Percentiles rank a stretch among this genome's conserved stretches.
Evolutionary conservation across 2,113 vertebrate genomes (phyloP).

Genomic region (Daubentonia madagascariensis): DNA sequence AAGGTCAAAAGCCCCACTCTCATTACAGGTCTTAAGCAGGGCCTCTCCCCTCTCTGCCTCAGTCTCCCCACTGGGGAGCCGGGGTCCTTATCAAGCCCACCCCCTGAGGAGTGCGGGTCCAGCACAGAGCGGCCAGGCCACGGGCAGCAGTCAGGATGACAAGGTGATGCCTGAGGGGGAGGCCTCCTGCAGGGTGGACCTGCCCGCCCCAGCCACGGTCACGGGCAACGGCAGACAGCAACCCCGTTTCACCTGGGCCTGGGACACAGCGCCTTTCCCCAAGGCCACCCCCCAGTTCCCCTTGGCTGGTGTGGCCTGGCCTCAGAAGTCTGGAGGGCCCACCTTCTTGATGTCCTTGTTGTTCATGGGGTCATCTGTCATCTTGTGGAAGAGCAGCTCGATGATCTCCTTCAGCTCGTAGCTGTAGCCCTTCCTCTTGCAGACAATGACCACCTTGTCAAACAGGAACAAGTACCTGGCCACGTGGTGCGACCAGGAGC

Average conservation of each 20-base stretch:
- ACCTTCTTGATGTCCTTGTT: slow-evolving; percentile 99
- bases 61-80: neutral
- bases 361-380: slow-evolving; percentile 96
- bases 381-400: slow-evolving; percentile 95
- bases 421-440: slow-evolving; percentile 95
- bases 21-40: fast-evolving
- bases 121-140: fast-evolving
- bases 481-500: fast-evolving
- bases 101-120: fast-evolving
- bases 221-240: neutral
- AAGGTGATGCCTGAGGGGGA: too few relatives aligned
- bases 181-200: neutral
- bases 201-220: neutral
- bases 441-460: slow-evolving; percentile 98
- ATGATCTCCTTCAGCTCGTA: slow-evolving; percentile 98
- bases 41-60: neutral
- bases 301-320: fast-evolving
- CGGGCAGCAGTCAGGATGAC: fast-evolving
- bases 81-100: fast-evolving
- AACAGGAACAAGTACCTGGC: slow-evolving; percentile 98
- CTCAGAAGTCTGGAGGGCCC: neutral
- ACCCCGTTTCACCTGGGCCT: neutral
- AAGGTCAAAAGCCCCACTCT: neutral
- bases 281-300: fast-evolving
- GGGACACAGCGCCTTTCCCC: fast-evolving